A percentile compares a stretch with the other conserved stretches of the same genome.
Conservation (phyloP, 2,888 invertebrate species). For the Abscondita cerata region DNA sequence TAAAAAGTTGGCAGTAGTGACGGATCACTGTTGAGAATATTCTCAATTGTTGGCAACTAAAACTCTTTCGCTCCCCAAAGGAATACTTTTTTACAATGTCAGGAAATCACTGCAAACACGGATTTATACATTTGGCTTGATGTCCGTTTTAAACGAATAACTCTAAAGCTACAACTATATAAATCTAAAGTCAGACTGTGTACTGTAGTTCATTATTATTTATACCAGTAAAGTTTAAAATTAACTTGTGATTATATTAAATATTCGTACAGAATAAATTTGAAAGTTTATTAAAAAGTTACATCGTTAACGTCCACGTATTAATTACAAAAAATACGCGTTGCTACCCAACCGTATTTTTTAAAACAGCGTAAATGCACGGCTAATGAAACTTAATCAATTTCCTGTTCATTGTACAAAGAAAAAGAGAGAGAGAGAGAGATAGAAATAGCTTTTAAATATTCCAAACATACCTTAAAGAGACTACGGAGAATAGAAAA, state of each 20-base stretch:
- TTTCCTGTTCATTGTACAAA: neutral
- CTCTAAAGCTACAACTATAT: constrained; percentile 3
- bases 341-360: too few species aligned
- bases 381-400: neutral
- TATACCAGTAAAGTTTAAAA: too few species aligned
- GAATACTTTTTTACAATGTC: constrained; percentile 17
- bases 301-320: too few species aligned
- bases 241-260: too few species aligned
- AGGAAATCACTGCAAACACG: constrained; percentile 20
- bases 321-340: too few species aligned
- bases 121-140: constrained; percentile 24
- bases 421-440: neutral
- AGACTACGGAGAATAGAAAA: constrained; percentile 32
- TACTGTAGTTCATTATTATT: neutral
- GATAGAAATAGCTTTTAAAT: neutral
- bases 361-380: too few species aligned
- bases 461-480: neutral
- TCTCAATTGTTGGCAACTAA: constrained; percentile 33
- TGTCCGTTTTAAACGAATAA: constrained; percentile 15
- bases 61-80: constrained; percentile 28
- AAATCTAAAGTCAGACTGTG: neutral
- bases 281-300: too few species aligned
- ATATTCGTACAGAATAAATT: too few species aligned
- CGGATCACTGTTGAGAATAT: constrained; percentile 43
- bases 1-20: constrained; percentile 44